Evolutionary conservation across 2,888 invertebrate species (phyloP), one percentile per base, ranked within the genome.

Genomic region (Rhaphigaster nebulosa): DNA sequence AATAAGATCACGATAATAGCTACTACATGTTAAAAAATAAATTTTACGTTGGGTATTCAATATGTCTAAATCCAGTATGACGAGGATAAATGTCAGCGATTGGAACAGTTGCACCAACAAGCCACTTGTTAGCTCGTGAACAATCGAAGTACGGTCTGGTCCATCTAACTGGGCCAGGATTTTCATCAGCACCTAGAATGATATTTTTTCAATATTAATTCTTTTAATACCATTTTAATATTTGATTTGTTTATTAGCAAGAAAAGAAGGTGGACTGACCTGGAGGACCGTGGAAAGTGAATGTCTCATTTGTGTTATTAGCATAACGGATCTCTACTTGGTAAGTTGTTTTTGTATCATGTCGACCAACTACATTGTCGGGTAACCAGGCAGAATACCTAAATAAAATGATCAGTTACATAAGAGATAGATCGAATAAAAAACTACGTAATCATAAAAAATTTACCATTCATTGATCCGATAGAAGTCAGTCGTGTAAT

Each of bases 131-230:
- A 0, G 98, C 97, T 92, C 98, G 95, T 12, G 97, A 98, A 93
- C 99, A 99, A 94, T 99, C 99, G 94, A 98, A 99, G 94, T 99
- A 99, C 0, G 99, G 99, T 91, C 96, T 95, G 0, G 98, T 98
- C 96, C 98, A 99, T 93, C 97, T 97, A 0, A 99, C 97, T 26
- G 99, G 99, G 1, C 99, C 98, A 3, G 97, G 97, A 93, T 95
- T 95, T 95, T 98, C 98, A 94, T 98, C 98, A 92, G 97, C 97
- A 76, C 97, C 95, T 95, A 91, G 50, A 84, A 84, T 84, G 5
- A 84, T 45, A 84, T 1, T 38, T 34, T 38, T 1, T 20, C 0
- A 76, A 34, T 6, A 38, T 38, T 23, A 6, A 20, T 52, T 87
- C n/a, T 52, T 18, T 8, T 29, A n/a, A 56, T 84, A 2, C n/a